phyloP scores from a whole-genome alignment of 2,113 vertebrate species.

The Cercopithecus mona region DNA sequence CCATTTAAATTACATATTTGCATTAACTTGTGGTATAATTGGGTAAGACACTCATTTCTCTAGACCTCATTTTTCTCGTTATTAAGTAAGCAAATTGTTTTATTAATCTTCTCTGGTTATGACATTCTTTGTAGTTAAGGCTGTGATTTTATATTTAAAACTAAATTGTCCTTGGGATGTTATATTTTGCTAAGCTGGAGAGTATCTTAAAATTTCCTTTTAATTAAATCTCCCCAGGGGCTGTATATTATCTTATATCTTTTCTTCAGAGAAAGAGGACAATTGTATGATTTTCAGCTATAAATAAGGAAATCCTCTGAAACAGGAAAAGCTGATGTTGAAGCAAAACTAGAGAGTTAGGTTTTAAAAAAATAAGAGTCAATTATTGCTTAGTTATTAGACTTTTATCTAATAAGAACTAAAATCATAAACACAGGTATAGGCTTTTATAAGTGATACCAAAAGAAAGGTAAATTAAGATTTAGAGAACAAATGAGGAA shows the following conservation, averaged over 20 bases:
- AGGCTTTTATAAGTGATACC: not conserved
- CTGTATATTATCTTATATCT: not conserved
- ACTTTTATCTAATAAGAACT: not conserved
- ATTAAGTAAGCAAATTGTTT: not conserved
- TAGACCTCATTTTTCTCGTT: not conserved
- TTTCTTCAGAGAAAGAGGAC: not conserved
- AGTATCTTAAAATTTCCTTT: not conserved
- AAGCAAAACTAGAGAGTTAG: not conserved
- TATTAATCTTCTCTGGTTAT: not conserved
- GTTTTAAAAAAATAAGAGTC: not conserved
- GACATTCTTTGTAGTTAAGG: not conserved
- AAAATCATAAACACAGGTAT: not conserved
- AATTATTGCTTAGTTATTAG: not conserved
- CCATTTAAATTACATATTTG: not conserved
- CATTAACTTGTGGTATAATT: not conserved
- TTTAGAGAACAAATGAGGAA: not conserved
- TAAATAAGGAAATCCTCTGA: not conserved
- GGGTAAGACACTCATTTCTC: not conserved
- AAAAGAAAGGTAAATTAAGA: not conserved
- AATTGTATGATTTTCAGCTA: slow-evolving; percentile 6
- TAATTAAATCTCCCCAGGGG: not conserved
- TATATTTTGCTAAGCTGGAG: not conserved
- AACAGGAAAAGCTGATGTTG: not conserved
- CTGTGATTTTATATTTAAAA: slow-evolving; percentile 34
- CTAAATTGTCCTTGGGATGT: not conserved